Evolutionary conservation across 53 echinoderm and acorn worm species (phyloP).

Genomic region (Henricia sp.): DNA sequence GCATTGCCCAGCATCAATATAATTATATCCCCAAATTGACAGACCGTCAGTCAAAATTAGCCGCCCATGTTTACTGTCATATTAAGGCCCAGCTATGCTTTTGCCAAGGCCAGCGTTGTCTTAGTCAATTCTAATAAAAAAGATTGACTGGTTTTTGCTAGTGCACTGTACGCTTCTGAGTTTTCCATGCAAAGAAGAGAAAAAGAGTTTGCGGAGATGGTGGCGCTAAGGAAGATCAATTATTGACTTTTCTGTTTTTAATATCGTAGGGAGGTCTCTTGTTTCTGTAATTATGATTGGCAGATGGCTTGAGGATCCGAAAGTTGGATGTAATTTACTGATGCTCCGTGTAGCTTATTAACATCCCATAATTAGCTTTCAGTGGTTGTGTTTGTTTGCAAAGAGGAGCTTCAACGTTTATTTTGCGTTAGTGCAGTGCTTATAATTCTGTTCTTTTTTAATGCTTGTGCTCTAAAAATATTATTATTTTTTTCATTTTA

Average conservation of each 20-base stretch:
- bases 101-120: slow-evolving; percentile 34
- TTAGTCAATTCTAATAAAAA: no score
- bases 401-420: no score
- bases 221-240: slow-evolving; percentile 48
- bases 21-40: slow-evolving; percentile 64
- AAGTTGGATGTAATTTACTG: neutral
- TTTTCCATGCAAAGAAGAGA: no score
- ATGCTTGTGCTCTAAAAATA: no score
- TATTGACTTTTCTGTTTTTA: slow-evolving; percentile 49
- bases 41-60: slow-evolving; percentile 54
- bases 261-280: slow-evolving; percentile 39
- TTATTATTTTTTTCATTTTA: no score
- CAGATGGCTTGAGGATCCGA: neutral
- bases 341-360: neutral
- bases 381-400: no score
- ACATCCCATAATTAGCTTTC: neutral
- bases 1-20: slow-evolving; percentile 26
- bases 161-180: no score
- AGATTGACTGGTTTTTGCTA: no score
- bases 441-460: no score
- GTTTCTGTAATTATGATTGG: slow-evolving; percentile 19
- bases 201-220: no score
- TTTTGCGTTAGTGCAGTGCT: no score
- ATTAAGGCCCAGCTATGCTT: slow-evolving; percentile 25
- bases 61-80: slow-evolving; percentile 56